phyloP scores from a whole-genome alignment of 2,797 vertebrate species.

The Propithecus perrieri region DNA sequence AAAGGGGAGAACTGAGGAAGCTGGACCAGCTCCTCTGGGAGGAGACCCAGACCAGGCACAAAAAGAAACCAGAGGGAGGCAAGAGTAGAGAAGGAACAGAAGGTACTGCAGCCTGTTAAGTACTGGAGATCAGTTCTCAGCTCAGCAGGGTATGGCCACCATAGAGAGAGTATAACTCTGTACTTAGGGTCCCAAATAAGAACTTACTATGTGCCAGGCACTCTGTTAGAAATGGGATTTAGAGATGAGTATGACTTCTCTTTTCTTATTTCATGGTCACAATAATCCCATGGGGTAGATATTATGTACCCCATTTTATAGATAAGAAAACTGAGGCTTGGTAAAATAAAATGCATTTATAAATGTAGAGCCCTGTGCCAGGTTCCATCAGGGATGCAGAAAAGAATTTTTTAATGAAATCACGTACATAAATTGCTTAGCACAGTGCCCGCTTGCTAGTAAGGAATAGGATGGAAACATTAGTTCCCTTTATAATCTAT shows the following conservation, averaged over 20 bases:
- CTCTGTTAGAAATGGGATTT: not conserved
- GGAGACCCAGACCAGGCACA: not conserved
- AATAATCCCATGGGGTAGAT: not conserved
- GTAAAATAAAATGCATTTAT: not conserved
- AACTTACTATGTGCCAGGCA: not conserved
- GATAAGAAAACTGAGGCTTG: conserved; percentile 7
- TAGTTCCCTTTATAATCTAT: conserved; percentile 11
- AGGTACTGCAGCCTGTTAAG: not conserved
- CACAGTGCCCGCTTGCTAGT: not conserved
- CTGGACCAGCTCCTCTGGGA: not conserved
- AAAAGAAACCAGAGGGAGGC: not conserved
- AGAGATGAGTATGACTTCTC: not conserved
- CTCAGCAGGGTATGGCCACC: not conserved
- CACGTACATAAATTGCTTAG: not conserved
- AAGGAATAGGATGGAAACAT: not conserved
- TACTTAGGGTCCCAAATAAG: not conserved
- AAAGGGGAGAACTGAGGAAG: not conserved
- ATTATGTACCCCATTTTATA: not conserved
- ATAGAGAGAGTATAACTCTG: not conserved
- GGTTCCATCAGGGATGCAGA: not conserved
- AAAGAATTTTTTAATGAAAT: conserved; percentile 19
- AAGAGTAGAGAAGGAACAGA: not conserved
- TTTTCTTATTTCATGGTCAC: not conserved
- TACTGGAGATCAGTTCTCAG: not conserved
- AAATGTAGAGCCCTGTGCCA: not conserved